Base-by-base conservation (phyloP, 2,888 invertebrate genomes). In the Ormyrus rosae region DNA sequence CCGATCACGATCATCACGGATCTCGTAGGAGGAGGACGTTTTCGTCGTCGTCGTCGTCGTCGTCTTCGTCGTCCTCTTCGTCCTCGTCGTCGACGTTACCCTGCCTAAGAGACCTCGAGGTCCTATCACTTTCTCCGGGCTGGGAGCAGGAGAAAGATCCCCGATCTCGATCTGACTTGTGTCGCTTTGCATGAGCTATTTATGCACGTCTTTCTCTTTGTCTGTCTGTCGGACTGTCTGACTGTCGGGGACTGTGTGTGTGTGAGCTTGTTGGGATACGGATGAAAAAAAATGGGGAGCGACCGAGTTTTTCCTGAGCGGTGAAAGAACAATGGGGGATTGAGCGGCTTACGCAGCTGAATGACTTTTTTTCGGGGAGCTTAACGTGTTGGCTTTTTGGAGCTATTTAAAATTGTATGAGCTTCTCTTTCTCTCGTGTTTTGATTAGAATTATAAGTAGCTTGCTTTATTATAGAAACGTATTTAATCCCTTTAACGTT, bases 1-100 rank as follows among this genome's bases (percentile, higher is more conserved):
- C 68, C 83, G 82, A 87, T 88, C 88, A 88, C 87, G 87, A 87
- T 84, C 84, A 85, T 87, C 87, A 86, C 87, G 88, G 84, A 81
- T 83, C 80, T 78, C 69, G 70, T 80, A 76, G 75, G 58, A 77
- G 10, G 74, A 51, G 68, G 63, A 76, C 51, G 71, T 51, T 61
- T 34, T 19, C 51, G 19, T 71, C 61, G 46, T 45, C 13, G 64
- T 19, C 56, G 51, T 50, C 56, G 76, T 50, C 61, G 60, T 51
- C 50, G 68, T 19, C 13, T 13, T 13, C 69, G 60, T 72, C 63
- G 67, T 65, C 48, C 73, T 65, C 75, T 69, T 34, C 34, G 34
- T 34, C 48, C 73, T 65, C 75, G 72, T 34, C 34, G 34, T 34
- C 48, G 69, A 60, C 75, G 72, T n/a, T 71, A 56, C 64, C 58